phyloP scores from a whole-genome alignment of 2,113 vertebrate species.

The Spea bombifrons region DNA sequence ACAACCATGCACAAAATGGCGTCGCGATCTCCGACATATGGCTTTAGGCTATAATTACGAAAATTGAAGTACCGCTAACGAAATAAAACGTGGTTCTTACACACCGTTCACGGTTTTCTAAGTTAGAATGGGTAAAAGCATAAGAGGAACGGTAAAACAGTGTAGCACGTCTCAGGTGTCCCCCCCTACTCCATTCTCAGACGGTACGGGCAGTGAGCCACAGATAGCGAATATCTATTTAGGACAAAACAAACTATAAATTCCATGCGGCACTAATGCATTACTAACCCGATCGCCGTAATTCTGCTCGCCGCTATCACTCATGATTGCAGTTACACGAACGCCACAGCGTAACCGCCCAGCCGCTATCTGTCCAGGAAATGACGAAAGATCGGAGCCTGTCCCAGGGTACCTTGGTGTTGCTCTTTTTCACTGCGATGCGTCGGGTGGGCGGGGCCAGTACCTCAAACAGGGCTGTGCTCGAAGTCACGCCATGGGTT shows the following conservation, averaged over 20 bases:
- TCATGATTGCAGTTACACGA: constrained; percentile 4
- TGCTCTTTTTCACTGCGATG: neutral
- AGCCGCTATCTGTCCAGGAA: neutral
- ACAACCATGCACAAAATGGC: constrained; percentile 15
- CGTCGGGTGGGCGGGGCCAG: neutral
- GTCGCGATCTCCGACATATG: neutral
- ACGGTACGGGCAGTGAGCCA: no score
- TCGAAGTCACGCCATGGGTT: no score
- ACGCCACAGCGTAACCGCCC: neutral
- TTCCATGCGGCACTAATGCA: no score
- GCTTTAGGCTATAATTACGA: no score
- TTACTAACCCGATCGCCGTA: constrained; percentile 34
- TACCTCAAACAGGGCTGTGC: no score
- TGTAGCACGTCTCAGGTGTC: no score
- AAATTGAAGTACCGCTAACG: no score
- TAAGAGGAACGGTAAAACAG: no score
- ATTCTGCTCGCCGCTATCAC: constrained; percentile 34
- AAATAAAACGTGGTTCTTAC: neutral
- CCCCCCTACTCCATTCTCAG: no score
- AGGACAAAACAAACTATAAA: no score
- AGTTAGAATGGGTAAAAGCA: no score
- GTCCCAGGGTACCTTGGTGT: neutral
- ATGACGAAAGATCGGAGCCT: neutral
- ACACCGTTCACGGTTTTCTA: neutral
- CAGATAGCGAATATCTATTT: no score